phyloP scores from a whole-genome alignment of 2,113 vertebrate genomes.

The Eulacestoma nigropectus region DNA sequence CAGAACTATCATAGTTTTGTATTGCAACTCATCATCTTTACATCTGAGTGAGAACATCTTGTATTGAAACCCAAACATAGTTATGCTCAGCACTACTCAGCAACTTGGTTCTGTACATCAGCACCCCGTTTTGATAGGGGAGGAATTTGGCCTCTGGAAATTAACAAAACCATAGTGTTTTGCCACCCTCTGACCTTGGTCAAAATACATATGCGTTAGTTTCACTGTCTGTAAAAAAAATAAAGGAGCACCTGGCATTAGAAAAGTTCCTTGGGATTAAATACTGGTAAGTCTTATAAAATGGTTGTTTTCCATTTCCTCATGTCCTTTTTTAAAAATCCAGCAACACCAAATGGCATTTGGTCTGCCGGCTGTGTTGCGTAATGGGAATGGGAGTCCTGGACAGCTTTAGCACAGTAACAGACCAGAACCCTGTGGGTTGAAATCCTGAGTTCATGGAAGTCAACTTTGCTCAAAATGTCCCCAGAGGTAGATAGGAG shows the following conservation, averaged over 20 bases:
- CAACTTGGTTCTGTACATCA: neutral
- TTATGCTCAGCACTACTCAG: neutral
- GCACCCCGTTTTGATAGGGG: neutral
- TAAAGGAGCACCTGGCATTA: neutral
- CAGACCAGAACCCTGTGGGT: neutral
- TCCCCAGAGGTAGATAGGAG: neutral
- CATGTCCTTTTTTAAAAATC: neutral
- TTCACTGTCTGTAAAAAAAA: neutral
- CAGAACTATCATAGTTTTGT: neutral
- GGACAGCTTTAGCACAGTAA: neutral
- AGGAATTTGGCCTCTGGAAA: neutral
- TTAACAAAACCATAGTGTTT: neutral
- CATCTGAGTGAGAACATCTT: neutral
- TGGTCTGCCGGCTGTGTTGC: neutral
- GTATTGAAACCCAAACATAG: neutral
- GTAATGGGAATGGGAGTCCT: neutral
- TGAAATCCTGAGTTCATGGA: neutral
- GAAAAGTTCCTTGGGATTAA: neutral
- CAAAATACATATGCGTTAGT: fast-evolving
- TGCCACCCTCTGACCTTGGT: neutral
- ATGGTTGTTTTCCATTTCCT: neutral
- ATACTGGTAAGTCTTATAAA: neutral
- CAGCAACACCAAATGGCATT: neutral
- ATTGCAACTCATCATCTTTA: neutral
- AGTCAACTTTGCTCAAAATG: neutral